Conservation (phyloP, 1,140 invertebrate species). For the Leptinotarsa lineolata region DNA sequence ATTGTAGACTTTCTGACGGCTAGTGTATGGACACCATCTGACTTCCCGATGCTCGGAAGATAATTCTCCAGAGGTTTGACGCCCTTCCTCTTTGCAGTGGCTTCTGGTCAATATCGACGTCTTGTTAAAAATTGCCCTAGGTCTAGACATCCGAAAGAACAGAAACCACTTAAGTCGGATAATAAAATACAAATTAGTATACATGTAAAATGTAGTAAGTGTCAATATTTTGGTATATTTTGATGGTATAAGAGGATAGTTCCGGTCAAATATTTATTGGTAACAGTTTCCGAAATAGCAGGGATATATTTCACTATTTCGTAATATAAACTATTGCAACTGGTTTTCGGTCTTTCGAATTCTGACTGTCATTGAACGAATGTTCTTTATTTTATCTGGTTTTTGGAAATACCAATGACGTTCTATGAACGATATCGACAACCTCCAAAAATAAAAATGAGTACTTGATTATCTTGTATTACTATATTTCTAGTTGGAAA, state of each 20-base stretch:
- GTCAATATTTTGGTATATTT: not conserved
- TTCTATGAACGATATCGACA: no score
- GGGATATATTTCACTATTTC: no score
- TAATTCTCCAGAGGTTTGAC: not conserved
- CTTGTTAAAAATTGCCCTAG: not conserved
- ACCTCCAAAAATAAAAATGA: no score
- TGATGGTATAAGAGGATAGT: not conserved
- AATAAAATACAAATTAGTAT: conserved; percentile 9
- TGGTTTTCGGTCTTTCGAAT: no score
- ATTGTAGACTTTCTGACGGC: no score
- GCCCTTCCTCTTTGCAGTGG: not conserved
- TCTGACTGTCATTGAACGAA: no score
- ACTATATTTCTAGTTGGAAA: no score
- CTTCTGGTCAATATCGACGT: conserved; percentile 5
- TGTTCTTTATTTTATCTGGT: no score
- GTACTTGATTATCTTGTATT: no score
- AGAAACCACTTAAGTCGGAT: not conserved
- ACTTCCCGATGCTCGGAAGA: not conserved
- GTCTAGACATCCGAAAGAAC: not conserved
- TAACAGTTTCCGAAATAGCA: not conserved
- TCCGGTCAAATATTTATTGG: conserved; percentile 3
- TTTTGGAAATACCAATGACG: no score
- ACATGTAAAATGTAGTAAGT: not conserved
- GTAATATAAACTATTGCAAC: no score
- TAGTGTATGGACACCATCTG: not conserved